These are phyloP conservation scores for Centropus bengalensis DNA, from an alignment of 2,113 vertebrate genomes.

Conservation along the genomic window DNA sequence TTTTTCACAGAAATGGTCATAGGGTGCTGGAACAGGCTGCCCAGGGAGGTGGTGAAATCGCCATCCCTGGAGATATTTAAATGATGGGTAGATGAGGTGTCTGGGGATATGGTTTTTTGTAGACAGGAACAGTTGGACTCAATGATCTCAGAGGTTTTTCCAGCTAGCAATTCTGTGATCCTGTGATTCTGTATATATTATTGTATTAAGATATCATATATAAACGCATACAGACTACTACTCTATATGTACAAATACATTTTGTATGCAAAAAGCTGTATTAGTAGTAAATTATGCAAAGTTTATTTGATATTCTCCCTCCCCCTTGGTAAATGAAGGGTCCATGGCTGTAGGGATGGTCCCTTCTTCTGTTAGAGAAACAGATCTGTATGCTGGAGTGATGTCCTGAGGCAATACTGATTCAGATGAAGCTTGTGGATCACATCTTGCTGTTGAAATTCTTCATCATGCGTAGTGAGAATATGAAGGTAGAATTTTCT, in stretches of 20 bases:
- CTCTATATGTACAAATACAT: background rate
- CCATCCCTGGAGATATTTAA: too few relatives aligned
- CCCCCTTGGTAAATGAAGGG: background rate
- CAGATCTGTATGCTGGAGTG: background rate
- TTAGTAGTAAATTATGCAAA: background rate
- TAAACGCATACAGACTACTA: background rate
- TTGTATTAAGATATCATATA: background rate
- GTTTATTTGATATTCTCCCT: background rate
- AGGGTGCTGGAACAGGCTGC: too few relatives aligned
- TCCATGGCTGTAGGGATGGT: background rate
- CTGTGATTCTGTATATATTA: too few relatives aligned
- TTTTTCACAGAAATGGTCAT: too few relatives aligned
- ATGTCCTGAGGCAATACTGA: background rate
- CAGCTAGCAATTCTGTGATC: too few relatives aligned
- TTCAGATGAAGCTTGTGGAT: background rate
- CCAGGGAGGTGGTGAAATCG: too few relatives aligned
- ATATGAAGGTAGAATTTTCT: constrained; percentile 6
- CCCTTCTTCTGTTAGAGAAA: background rate
- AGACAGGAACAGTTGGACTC: too few relatives aligned
- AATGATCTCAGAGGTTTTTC: too few relatives aligned
- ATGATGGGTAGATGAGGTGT: too few relatives aligned
- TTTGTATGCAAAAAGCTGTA: background rate
- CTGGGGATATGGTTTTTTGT: too few relatives aligned
- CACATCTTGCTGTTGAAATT: background rate
- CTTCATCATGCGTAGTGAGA: background rate